Percentiles rank a stretch among this genome's conserved stretches.
Evolutionary conservation across 2,888 invertebrate genomes (phyloP).

Genomic region (Thecophora atra): DNA sequence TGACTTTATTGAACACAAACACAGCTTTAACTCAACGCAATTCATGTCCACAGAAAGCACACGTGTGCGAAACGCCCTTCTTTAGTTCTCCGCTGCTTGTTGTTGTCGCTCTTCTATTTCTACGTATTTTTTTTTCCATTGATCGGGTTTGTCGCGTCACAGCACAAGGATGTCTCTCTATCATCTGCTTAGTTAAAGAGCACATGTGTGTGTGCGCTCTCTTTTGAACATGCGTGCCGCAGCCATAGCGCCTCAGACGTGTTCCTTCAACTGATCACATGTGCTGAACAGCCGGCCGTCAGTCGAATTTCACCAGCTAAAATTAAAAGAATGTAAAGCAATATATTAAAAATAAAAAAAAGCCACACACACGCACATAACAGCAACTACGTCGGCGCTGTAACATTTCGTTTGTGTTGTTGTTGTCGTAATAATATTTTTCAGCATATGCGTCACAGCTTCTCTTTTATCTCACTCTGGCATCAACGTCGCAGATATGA

Average conservation of each 20-base stretch:
- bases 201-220: conserved; percentile 43
- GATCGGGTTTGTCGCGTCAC: neutral
- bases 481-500: too few species aligned
- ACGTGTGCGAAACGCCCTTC: conserved; percentile 29
- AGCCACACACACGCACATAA: too few species aligned
- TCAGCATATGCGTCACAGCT: too few species aligned
- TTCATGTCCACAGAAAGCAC: conserved; percentile 17
- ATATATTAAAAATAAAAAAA: too few species aligned
- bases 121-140: conserved; percentile 4
- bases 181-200: too few species aligned
- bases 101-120: conserved; percentile 17
- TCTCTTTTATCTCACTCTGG: too few species aligned
- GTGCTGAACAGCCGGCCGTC: conserved; percentile 8
- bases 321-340: too few species aligned
- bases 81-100: neutral
- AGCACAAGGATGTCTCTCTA: conserved; percentile 32
- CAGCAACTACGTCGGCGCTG: too few species aligned
- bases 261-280: neutral
- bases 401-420: neutral
- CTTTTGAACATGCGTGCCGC: conserved; percentile 18
- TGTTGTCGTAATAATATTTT: neutral
- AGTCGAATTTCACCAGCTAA: neutral
- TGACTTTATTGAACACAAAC: too few species aligned
- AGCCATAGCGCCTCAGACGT: neutral
- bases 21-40: neutral